Evolutionary conservation across 1,140 invertebrate species (phyloP).

Genomic region (Wiebesia pumilae): DNA sequence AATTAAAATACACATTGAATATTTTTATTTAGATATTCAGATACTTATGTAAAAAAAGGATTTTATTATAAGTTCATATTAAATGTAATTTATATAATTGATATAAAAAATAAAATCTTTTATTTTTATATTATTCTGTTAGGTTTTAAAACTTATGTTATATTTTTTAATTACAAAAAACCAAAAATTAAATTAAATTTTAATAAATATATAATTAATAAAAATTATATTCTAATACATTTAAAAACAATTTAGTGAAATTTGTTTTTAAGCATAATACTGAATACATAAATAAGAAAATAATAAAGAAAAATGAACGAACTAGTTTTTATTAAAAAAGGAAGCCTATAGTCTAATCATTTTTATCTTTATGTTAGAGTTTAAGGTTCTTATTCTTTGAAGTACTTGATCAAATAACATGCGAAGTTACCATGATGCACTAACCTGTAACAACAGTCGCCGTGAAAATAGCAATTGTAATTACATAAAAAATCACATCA

Average conservation of each 20-base stretch:
- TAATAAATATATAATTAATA: not conserved
- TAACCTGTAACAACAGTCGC: conserved; percentile 70
- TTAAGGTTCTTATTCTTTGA: no score
- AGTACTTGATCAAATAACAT: no score
- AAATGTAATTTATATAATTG: no score
- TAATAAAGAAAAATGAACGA: no score
- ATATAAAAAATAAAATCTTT: no score
- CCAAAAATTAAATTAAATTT: not conserved
- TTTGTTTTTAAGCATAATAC: not conserved
- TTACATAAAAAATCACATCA: conserved; percentile 66
- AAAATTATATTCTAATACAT: not conserved
- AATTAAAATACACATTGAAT: conserved; percentile 19
- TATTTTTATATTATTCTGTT: not conserved
- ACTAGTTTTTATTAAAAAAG: no score
- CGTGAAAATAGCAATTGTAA: conserved; percentile 66
- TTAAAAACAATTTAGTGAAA: not conserved
- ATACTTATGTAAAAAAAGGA: not conserved
- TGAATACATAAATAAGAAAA: not conserved
- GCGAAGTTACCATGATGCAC: not conserved
- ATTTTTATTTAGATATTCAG: not conserved
- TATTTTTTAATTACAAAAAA: not conserved
- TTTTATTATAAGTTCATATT: no score
- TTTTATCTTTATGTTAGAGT: not conserved
- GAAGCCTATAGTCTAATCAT: no score
- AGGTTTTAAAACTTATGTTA: not conserved